Conservation (phyloP, 53 echinoderm and acorn worm genomes). For the Patiria pectinifera region DNA sequence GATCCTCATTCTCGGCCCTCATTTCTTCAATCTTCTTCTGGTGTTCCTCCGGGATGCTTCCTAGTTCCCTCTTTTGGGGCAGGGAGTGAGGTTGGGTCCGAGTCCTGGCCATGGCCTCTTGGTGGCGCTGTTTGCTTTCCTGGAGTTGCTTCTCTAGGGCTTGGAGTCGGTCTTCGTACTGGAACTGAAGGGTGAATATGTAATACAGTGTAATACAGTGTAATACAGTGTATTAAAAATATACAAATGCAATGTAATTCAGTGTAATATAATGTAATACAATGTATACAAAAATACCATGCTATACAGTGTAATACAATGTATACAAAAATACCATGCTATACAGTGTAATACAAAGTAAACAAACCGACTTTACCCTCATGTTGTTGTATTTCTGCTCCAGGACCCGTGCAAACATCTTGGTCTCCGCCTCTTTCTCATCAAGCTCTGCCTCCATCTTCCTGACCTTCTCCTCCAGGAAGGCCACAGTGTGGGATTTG, state of each 20-base stretch:
- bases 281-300: too few species aligned
- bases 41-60: constrained; percentile 57
- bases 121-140: constrained; percentile 25
- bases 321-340: background rate
- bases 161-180: constrained; percentile 92
- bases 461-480: constrained; percentile 89
- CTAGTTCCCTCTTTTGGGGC: constrained; percentile 74
- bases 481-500: constrained; percentile 83
- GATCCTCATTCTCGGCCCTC: constrained; percentile 74
- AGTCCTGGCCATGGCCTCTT: background rate
- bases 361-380: constrained; percentile 66
- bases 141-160: constrained; percentile 72
- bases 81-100: constrained; percentile 74
- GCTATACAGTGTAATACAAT: too few species aligned
- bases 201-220: background rate
- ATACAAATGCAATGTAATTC: background rate
- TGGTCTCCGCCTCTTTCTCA: constrained; percentile 86
- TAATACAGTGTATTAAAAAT: too few species aligned
- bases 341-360: background rate
- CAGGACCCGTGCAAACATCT: constrained; percentile 81
- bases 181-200: constrained; percentile 61
- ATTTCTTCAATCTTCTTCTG: constrained; percentile 59
- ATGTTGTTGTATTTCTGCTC: constrained; percentile 92
- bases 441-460: constrained; percentile 90
- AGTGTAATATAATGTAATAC: too few species aligned